Evolutionary conservation across 2,797 vertebrate species (phyloP).

Genomic region (Sebastes steindachneri): DNA sequence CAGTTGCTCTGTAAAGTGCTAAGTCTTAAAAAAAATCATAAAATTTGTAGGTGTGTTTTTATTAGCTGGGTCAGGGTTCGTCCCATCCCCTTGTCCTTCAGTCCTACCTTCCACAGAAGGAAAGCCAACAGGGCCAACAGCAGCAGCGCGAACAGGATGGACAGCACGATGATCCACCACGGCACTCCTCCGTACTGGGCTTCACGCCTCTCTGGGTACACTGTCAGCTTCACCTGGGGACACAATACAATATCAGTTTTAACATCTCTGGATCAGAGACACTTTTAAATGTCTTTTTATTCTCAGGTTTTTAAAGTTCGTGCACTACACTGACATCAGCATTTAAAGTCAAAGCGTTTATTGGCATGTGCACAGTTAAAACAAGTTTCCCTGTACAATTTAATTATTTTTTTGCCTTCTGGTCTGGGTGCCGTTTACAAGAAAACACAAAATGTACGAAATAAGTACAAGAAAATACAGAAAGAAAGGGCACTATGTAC

Average conservation of each 20-base stretch:
- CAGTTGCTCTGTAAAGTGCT: background rate
- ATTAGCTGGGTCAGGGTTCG: background rate
- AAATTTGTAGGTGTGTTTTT: background rate
- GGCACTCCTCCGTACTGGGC: constrained; percentile 87
- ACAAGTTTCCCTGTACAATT: background rate
- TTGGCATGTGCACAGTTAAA: background rate
- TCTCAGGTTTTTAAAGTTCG: background rate
- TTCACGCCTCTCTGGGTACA: constrained; percentile 89
- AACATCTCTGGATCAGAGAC: background rate
- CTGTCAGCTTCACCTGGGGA: constrained; percentile 88
- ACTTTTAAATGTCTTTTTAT: background rate
- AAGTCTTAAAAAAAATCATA: background rate
- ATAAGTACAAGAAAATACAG: too few relatives aligned
- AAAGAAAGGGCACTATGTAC: too few relatives aligned
- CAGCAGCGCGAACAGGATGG: constrained; percentile 91
- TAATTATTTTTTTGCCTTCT: too few relatives aligned
- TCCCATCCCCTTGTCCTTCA: background rate
- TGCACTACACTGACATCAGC: background rate
- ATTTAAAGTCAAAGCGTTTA: background rate
- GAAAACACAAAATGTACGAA: too few relatives aligned
- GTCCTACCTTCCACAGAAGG: constrained; percentile 95
- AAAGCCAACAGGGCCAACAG: constrained; percentile 91
- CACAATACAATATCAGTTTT: background rate
- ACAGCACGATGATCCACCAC: constrained; percentile 95
- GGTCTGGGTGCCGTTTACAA: too few relatives aligned